These are phyloP conservation scores for Rhimphoctona megacephalus DNA, from an alignment of 2,888 invertebrate genomes.

Conservation along the genomic window DNA sequence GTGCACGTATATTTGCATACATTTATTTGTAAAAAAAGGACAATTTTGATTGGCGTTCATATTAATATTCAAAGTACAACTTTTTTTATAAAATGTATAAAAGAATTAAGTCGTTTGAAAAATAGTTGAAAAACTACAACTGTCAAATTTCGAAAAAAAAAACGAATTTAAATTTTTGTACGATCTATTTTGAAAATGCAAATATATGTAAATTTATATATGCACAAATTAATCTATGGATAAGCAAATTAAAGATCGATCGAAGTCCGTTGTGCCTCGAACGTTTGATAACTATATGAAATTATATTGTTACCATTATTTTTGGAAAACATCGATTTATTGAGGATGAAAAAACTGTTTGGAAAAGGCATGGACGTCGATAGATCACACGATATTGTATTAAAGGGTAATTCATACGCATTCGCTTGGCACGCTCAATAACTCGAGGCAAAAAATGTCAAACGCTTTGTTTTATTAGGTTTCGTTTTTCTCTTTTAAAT, in stretches of 20 bases:
- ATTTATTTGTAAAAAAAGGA: neutral
- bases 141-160: neutral
- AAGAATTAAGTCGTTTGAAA: neutral
- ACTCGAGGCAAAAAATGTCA: constrained; percentile 34
- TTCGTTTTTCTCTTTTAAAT: neutral
- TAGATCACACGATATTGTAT: constrained; percentile 33
- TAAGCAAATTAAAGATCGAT: constrained; percentile 59
- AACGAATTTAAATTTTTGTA: neutral
- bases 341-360: neutral
- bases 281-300: neutral
- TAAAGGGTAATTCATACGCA: constrained; percentile 49
- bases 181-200: neutral
- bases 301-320: neutral
- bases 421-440: constrained; percentile 55
- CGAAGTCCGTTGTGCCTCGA: constrained; percentile 48
- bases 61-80: too few relatives aligned
- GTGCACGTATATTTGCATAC: constrained; percentile 42
- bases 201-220: constrained; percentile 9
- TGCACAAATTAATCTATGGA: constrained; percentile 29
- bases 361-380: constrained; percentile 48
- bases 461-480: constrained; percentile 10
- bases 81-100: neutral
- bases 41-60: too few relatives aligned
- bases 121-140: neutral
- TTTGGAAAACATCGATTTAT: neutral